Evolutionary conservation across 2,888 invertebrate genomes (phyloP).

Genomic region (Callinectes sapidus): DNA sequence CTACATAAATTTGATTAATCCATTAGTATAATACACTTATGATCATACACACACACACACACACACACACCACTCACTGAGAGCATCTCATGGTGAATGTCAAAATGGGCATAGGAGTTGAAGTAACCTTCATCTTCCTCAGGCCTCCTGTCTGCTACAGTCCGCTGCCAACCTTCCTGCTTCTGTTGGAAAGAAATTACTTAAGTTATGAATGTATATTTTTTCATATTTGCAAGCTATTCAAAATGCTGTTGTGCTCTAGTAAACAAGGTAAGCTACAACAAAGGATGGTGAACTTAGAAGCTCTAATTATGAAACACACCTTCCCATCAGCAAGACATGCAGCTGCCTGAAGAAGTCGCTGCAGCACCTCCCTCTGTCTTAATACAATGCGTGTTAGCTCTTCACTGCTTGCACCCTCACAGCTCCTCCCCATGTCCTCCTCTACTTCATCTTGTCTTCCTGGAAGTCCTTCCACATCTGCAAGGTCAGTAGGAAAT

Average conservation of each 20-base stretch:
- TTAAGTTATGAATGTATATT: not conserved
- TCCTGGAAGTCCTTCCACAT: conserved; percentile 77
- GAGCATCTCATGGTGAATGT: conserved; percentile 96
- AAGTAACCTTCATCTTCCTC: conserved; percentile 83
- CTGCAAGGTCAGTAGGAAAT: conserved; percentile 74
- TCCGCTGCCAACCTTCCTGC: conserved; percentile 55
- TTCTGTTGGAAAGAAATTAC: not conserved
- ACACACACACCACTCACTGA: conserved; percentile 79
- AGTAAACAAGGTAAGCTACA: not conserved
- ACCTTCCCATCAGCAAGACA: conserved; percentile 58
- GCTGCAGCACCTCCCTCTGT: conserved; percentile 63
- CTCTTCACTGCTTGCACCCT: conserved; percentile 53
- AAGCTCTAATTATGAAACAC: not conserved
- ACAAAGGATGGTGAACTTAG: not conserved
- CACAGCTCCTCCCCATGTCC: not conserved
- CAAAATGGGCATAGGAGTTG: conserved; percentile 89
- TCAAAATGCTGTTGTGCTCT: not conserved
- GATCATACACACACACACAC: not conserved
- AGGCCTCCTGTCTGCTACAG: conserved; percentile 63
- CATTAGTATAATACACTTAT: not conserved
- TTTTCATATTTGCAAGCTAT: not conserved
- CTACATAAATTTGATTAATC: too few relatives aligned
- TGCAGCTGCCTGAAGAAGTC: conserved; percentile 56
- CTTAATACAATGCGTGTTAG: conserved; percentile 52
- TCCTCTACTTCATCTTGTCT: conserved; percentile 32